phyloP scores from a whole-genome alignment of 2,888 invertebrate species.

The Ornithoptera alexandrae region DNA sequence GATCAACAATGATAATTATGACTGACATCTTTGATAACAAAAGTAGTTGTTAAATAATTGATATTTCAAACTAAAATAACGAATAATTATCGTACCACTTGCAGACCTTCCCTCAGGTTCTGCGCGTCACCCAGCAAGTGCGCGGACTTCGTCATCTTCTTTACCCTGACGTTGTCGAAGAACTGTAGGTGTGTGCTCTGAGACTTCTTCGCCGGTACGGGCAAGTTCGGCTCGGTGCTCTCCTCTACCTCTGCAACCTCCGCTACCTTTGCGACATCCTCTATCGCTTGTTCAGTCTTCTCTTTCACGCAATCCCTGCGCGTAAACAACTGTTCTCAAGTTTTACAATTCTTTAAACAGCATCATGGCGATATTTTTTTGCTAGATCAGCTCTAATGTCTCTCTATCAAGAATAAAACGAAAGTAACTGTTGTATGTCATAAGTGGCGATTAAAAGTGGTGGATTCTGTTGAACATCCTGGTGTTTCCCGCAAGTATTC shows the following conservation, averaged over 20 bases:
- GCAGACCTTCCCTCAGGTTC: constrained; percentile 39
- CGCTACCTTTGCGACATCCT: constrained; percentile 40
- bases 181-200: constrained; percentile 62
- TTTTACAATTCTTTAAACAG: too few relatives aligned
- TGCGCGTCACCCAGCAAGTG: constrained; percentile 58
- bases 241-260: constrained; percentile 43
- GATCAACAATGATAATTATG: too few relatives aligned
- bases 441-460: too few relatives aligned
- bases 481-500: too few relatives aligned
- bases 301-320: constrained; percentile 41
- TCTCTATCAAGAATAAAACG: too few relatives aligned
- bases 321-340: not conserved
- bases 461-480: too few relatives aligned
- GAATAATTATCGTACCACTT: constrained; percentile 44
- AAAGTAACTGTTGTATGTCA: too few relatives aligned
- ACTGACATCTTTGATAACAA: too few relatives aligned
- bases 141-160: constrained; percentile 67
- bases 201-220: constrained; percentile 57
- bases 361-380: too few relatives aligned
- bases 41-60: too few relatives aligned
- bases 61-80: not conserved
- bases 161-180: constrained; percentile 45
- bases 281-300: constrained; percentile 35
- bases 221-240: constrained; percentile 33
- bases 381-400: too few relatives aligned